Conservation (phyloP, 2,888 invertebrate genomes). For the Synergus laeviventris region DNA sequence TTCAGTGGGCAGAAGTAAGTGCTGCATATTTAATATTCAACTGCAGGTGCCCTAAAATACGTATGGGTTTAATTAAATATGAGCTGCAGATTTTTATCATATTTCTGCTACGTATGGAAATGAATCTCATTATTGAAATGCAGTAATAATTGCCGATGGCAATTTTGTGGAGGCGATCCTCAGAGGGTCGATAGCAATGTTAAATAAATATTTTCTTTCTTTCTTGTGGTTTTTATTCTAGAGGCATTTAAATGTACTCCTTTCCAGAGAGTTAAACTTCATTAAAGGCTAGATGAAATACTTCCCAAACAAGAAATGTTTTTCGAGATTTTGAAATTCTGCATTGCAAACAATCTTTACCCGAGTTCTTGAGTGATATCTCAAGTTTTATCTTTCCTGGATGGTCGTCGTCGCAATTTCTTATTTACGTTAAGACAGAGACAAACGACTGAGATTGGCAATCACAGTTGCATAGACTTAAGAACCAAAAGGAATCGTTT, state of each 20-base stretch:
- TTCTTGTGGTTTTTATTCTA: neutral
- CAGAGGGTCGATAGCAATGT: neutral
- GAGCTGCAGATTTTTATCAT: neutral
- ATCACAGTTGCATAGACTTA: slow-evolving; percentile 27
- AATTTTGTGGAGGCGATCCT: neutral
- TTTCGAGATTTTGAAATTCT: neutral
- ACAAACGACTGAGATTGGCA: slow-evolving; percentile 24
- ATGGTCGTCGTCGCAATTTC: neutral
- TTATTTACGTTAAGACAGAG: slow-evolving; percentile 15
- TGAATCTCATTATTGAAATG: neutral
- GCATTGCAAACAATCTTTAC: neutral
- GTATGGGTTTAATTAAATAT: neutral
- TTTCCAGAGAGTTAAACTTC: neutral
- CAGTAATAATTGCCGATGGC: neutral
- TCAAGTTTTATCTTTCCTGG: slow-evolving; percentile 26
- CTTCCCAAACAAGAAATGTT: neutral
- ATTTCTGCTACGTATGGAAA: neutral
- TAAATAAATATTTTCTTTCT: neutral
- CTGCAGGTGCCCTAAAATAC: no score
- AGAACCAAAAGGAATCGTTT: slow-evolving; percentile 14
- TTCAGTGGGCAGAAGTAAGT: neutral
- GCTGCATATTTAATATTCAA: neutral
- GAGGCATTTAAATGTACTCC: neutral
- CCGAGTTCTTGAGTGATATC: neutral
- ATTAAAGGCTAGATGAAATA: neutral